phyloP scores from a whole-genome alignment of 1,140 invertebrate genomes.

The Melanaphis sacchari region DNA sequence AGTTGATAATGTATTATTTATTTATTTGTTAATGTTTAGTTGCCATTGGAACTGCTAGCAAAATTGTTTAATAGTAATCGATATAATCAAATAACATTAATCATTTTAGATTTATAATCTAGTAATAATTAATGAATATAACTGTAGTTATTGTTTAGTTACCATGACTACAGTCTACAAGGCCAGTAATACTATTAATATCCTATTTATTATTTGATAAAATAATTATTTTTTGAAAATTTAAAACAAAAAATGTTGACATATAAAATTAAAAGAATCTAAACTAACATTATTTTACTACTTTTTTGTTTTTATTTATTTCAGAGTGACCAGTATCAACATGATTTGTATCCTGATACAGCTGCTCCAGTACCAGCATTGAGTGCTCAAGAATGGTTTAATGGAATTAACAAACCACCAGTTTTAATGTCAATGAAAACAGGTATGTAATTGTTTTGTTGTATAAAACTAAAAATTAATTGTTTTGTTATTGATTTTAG shows the following conservation, averaged over 20 bases:
- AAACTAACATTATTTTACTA: background rate
- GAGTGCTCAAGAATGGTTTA: constrained; percentile 87
- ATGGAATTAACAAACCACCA: constrained; percentile 81
- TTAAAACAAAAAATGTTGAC: background rate
- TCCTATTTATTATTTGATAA: no score
- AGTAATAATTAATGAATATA: no score
- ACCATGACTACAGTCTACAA: no score
- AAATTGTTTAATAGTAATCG: no score
- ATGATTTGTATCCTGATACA: constrained; percentile 94
- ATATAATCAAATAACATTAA: no score
- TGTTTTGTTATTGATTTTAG: constrained; percentile 62
- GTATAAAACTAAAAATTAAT: constrained; percentile 7
- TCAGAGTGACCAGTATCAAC: constrained; percentile 79
- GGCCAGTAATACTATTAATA: no score
- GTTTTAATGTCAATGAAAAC: constrained; percentile 85
- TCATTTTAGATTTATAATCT: no score
- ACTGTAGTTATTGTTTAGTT: no score
- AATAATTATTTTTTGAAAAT: no score
- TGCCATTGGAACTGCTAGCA: no score
- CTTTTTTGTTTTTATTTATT: constrained; percentile 38
- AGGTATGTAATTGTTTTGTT: constrained; percentile 65
- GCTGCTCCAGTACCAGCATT: constrained; percentile 81
- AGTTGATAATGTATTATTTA: no score
- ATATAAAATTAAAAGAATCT: background rate
- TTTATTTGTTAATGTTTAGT: no score